Evolutionary conservation across 53 echinoderm and acorn worm species (phyloP).

Genomic region (Arbacia lixula): DNA sequence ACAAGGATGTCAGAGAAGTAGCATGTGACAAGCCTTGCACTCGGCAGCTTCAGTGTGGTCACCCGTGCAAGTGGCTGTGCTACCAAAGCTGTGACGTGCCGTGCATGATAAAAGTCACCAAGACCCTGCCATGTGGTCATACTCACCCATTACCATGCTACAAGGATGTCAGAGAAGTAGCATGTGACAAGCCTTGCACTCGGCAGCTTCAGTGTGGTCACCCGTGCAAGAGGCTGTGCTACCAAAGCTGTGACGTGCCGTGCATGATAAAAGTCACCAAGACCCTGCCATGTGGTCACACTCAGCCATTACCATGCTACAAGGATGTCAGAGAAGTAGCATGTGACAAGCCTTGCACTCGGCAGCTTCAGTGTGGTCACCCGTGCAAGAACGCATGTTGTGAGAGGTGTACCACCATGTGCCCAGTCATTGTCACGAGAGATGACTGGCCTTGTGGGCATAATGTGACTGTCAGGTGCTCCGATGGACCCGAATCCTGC

Average conservation of each 20-base stretch:
- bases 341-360: constrained; percentile 55
- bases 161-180: neutral
- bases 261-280: constrained; percentile 43
- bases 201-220: constrained; percentile 52
- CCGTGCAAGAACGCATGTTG: constrained; percentile 64
- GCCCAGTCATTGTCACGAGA: constrained; percentile 55
- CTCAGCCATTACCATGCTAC: constrained; percentile 41
- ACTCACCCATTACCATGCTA: constrained; percentile 28
- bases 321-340: constrained; percentile 19
- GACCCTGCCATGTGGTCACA: constrained; percentile 9
- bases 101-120: constrained; percentile 51
- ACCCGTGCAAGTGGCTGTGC: neutral
- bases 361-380: constrained; percentile 72
- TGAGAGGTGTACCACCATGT: constrained; percentile 56
- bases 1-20: neutral
- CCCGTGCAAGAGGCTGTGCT: constrained; percentile 56
- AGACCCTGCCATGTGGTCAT: constrained; percentile 69
- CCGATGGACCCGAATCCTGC: constrained; percentile 59
- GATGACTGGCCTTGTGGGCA: constrained; percentile 72
- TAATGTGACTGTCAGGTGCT: constrained; percentile 59
- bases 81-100: neutral
- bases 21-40: constrained; percentile 59
- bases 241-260: constrained; percentile 40
- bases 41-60: too few species aligned
- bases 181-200: constrained; percentile 55